Percentiles rank a stretch among this genome's conserved stretches.
These are phyloP conservation scores for Dicaeum eximium DNA, from an alignment of 2,113 vertebrate genomes.

Conservation along the genomic window DNA sequence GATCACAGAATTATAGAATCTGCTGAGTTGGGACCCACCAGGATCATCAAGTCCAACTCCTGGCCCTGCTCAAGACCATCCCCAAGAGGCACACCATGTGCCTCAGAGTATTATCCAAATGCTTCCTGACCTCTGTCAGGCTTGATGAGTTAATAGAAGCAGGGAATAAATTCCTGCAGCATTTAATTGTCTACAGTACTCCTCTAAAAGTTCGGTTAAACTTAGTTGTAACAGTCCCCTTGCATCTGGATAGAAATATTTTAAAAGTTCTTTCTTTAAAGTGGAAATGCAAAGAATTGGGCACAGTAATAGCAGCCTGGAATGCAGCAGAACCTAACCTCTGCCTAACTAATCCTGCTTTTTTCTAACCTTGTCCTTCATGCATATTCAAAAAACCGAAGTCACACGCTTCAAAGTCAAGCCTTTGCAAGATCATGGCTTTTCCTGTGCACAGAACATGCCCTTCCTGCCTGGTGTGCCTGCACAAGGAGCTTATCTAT, in stretches of 20 bases:
- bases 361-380: constrained; percentile 8
- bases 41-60: not conserved
- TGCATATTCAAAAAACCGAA: not conserved
- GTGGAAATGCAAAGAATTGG: not conserved
- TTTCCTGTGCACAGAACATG: not conserved
- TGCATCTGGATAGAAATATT: not conserved
- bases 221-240: not conserved
- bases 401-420: constrained; percentile 33
- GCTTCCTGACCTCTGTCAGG: not conserved
- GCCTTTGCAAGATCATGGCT: not conserved
- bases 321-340: constrained; percentile 5
- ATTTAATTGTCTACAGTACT: not conserved
- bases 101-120: not conserved
- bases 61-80: not conserved
- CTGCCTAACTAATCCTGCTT: not conserved
- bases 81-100: not conserved
- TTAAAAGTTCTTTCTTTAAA: not conserved
- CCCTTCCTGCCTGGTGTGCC: not conserved
- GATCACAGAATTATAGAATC: not conserved
- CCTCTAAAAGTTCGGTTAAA: not conserved
- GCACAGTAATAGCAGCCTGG: not conserved
- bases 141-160: not conserved
- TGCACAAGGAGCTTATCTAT: not conserved
- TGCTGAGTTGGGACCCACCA: not conserved
- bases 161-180: not conserved